phyloP scores from a whole-genome alignment of 1,140 invertebrate species.

The Nomia melanderi region DNA sequence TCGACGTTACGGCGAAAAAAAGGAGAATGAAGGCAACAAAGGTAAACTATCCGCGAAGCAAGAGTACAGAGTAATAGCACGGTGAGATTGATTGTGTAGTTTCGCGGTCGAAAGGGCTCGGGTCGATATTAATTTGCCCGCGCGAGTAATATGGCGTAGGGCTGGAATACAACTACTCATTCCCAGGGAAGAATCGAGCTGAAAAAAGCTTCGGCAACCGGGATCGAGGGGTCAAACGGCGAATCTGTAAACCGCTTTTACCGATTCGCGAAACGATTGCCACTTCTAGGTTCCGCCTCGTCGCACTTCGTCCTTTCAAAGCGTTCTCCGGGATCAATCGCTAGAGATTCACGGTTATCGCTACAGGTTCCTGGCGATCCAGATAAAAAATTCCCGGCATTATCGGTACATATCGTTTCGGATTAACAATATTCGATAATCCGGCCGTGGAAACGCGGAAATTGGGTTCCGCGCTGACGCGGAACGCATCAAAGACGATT shows the following conservation, averaged over 20 bases:
- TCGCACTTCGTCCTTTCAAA: background rate
- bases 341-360: background rate
- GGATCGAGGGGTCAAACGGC: background rate
- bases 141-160: no score
- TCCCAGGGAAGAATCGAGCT: no score
- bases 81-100: no score
- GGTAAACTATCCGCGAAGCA: no score
- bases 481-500: background rate
- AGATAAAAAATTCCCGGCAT: constrained; percentile 10
- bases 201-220: no score
- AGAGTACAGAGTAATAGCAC: no score
- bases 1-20: no score
- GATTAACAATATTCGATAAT: background rate
- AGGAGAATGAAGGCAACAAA: no score
- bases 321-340: background rate
- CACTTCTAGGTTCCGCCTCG: background rate
- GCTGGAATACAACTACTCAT: no score
- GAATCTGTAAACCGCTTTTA: constrained; percentile 13
- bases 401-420: background rate
- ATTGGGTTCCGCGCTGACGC: background rate
- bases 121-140: no score
- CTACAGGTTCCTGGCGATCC: constrained; percentile 8
- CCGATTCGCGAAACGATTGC: constrained; percentile 26
- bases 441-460: background rate
- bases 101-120: no score